Evolutionary conservation across 1,140 invertebrate genomes (phyloP), one percentile per base, ranked within the genome.

Genomic region (Olivierus martensii): DNA sequence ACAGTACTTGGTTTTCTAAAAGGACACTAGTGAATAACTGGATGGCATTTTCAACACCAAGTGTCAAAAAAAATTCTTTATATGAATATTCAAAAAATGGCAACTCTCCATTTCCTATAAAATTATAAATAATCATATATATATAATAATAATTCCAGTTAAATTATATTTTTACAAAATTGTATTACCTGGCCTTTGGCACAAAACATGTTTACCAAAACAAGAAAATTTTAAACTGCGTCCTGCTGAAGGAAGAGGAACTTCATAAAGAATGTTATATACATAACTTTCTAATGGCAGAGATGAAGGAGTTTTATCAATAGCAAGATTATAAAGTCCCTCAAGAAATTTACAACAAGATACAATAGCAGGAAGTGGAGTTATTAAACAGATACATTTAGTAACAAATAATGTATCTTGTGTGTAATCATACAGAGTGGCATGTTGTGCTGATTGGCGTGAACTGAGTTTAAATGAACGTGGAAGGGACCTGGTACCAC

Each of bases 11-110:
- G 72, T 97, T 90, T 73, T 99, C 95, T 9, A 99, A 71, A 12
- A 99, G 73, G 22, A 97, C 82, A 73, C 92, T 93, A 3, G 91
- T 91, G 64, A 96, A 89, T n/a, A 98, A 72, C 65, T 91, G 84
- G 36, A 99, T 77, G 28, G 95, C 79, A 66, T 83, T 86, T 57
- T 96, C 89, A 3, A 93, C 79, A 28, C 88, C 88, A 36, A 98
- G 71, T 63, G 83, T 78, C 15, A 77, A 73, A 65, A 98, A 95
- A 62, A 98, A 77, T 52, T 91, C 77, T 59, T 85, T 78, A 21
- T 98, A 67, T 0, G 91, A 80, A 69, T 93, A 97, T 67, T 99
- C 95, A 55, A 97, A 80, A 57, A 96, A 75, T 3, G 93, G 93
- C 62, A 98, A 70, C 68, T 97, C 92, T 57, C 80, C 73, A 7